Evolutionary conservation across 1,140 invertebrate genomes (phyloP).

Genomic region (Drosophila tropicalis): DNA sequence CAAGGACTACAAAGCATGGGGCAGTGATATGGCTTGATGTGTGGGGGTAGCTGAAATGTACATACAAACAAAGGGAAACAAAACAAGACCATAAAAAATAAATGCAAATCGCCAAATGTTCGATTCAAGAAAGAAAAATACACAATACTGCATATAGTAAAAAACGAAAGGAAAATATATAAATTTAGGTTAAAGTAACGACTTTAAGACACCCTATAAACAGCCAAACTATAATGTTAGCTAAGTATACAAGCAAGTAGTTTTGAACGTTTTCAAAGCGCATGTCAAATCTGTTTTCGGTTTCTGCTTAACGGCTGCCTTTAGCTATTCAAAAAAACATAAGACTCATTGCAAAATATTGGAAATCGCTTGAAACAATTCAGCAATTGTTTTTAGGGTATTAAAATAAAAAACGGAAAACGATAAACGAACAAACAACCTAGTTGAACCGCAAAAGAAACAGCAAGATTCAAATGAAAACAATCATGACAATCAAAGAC

Average conservation of each 20-base stretch:
- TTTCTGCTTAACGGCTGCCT: too few relatives aligned
- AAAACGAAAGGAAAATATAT: slow-evolving; percentile 8
- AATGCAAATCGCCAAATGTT: slow-evolving; percentile 72
- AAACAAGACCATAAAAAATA: slow-evolving; percentile 72
- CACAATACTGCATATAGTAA: slow-evolving; percentile 42
- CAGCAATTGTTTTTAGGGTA: neutral
- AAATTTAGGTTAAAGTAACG: neutral
- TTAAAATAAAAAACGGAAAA: slow-evolving; percentile 24
- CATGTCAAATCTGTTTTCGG: too few relatives aligned
- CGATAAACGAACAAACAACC: slow-evolving; percentile 30
- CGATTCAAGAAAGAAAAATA: slow-evolving; percentile 40
- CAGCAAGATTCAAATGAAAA: slow-evolving; percentile 82
- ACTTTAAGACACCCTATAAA: neutral
- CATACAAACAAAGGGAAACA: slow-evolving; percentile 24
- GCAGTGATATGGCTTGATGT: neutral
- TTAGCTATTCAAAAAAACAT: too few relatives aligned
- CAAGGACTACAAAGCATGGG: slow-evolving; percentile 2
- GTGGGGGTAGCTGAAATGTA: slow-evolving; percentile 21
- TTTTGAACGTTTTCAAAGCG: too few relatives aligned
- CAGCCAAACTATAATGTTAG: too few relatives aligned
- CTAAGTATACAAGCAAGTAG: too few relatives aligned
- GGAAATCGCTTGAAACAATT: too few relatives aligned
- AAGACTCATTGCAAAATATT: too few relatives aligned
- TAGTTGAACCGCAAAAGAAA: slow-evolving; percentile 41
- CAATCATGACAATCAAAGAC: slow-evolving; percentile 82